These are phyloP conservation scores for Leptinotarsa peninsularis DNA, from an alignment of 2,888 invertebrate species.

Conservation along the genomic window DNA sequence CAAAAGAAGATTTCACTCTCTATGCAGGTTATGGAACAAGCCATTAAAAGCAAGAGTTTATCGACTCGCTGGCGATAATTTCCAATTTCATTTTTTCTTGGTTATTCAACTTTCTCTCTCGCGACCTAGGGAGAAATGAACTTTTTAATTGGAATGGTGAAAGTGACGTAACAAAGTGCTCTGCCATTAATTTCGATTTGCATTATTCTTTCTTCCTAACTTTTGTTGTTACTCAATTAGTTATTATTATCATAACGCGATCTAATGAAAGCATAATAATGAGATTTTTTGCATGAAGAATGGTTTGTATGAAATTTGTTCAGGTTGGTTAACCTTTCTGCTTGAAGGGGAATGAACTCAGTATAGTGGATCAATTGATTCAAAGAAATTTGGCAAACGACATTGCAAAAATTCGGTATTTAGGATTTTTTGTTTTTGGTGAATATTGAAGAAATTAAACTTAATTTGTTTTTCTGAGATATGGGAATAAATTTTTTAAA, in stretches of 20 bases:
- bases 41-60: slow-evolving; percentile 12
- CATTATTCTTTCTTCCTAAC: slow-evolving; percentile 36
- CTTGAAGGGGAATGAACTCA: neutral
- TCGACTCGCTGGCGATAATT: slow-evolving; percentile 9
- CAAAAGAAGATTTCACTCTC: slow-evolving; percentile 15
- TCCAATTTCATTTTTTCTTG: slow-evolving; percentile 29
- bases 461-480: no score
- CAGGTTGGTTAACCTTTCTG: slow-evolving; percentile 10
- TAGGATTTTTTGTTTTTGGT: neutral
- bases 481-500: no score
- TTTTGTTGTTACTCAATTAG: slow-evolving; percentile 28
- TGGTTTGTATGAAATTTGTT: slow-evolving; percentile 1
- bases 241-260: slow-evolving; percentile 21
- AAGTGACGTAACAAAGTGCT: slow-evolving; percentile 54
- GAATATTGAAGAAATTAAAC: no score
- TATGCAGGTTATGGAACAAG: slow-evolving; percentile 2
- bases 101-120: slow-evolving; percentile 39
- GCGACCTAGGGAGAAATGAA: slow-evolving; percentile 49
- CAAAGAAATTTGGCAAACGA: neutral
- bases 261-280: slow-evolving; percentile 16
- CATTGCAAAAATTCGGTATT: neutral
- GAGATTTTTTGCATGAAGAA: slow-evolving; percentile 2
- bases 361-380: neutral
- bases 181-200: slow-evolving; percentile 46
- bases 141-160: slow-evolving; percentile 54